These are phyloP conservation scores for Thinocorus orbignyianus DNA, from an alignment of 2,113 vertebrate species.

Conservation along the genomic window DNA sequence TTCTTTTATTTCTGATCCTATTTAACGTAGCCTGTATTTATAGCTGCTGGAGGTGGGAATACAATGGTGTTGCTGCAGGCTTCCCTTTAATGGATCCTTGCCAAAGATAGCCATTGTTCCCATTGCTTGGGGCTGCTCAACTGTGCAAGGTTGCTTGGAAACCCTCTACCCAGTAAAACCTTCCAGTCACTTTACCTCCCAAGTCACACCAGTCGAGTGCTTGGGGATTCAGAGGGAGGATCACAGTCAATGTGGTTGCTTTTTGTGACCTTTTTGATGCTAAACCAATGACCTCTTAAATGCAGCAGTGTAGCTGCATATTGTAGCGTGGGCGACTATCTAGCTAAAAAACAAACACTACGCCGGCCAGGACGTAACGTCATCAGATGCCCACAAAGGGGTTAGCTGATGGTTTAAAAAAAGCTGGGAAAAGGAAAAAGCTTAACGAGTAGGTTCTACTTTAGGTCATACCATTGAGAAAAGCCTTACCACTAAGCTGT, in stretches of 20 bases:
- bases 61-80: slow-evolving; percentile 48
- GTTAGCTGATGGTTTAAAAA: background rate
- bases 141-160: slow-evolving; percentile 78
- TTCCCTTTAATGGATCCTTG: slow-evolving; percentile 62
- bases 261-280: slow-evolving; percentile 58
- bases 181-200: slow-evolving; percentile 63
- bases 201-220: slow-evolving; percentile 11
- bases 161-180: slow-evolving; percentile 45
- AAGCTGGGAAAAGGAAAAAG: background rate
- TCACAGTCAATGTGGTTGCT: slow-evolving; percentile 42
- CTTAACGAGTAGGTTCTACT: background rate
- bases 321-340: background rate
- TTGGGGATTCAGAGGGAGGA: slow-evolving; percentile 63
- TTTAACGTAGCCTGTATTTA: slow-evolving; percentile 34
- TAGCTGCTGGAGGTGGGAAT: background rate
- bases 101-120: slow-evolving; percentile 71
- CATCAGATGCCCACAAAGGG: background rate
- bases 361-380: background rate
- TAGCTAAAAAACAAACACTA: background rate
- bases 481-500: background rate
- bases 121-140: slow-evolving; percentile 64
- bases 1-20: slow-evolving; percentile 36
- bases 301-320: background rate
- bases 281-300: slow-evolving; percentile 66
- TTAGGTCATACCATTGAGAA: background rate